A percentile compares a stretch with the other conserved stretches of the same genome.
These are phyloP conservation scores for Nesogale talazaci DNA, from an alignment of 2,113 vertebrate genomes.

Conservation along the genomic window DNA sequence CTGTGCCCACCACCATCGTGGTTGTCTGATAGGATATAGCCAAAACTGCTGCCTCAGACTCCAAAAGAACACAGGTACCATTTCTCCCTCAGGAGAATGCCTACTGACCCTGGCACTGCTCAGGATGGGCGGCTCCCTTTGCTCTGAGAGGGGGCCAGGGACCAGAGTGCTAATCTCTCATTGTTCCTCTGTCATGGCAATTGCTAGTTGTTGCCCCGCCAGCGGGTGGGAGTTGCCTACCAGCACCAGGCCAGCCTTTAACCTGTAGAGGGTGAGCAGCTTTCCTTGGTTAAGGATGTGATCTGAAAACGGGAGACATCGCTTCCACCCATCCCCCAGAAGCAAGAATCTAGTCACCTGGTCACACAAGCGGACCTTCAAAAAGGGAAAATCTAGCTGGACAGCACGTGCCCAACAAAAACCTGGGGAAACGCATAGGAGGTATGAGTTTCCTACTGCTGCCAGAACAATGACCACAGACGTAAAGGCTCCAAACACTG, in stretches of 20 bases:
- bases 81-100: background rate
- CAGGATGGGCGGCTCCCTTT: background rate
- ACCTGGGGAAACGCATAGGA: background rate
- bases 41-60: background rate
- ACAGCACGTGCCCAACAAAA: background rate
- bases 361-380: background rate
- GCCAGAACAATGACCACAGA: background rate
- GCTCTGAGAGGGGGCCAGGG: background rate
- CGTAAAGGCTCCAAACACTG: background rate
- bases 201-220: background rate
- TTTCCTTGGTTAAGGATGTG: background rate
- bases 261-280: background rate
- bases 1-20: background rate
- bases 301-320: background rate
- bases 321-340: background rate
- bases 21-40: background rate
- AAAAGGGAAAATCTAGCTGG: background rate
- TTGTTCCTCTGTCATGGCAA: fast-evolving
- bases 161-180: background rate
- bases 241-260: background rate
- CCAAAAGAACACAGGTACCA: background rate
- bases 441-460: conserved; percentile 16
- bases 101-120: background rate
- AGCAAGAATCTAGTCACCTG: background rate
- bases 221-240: background rate